Percentiles rank a stretch among this genome's conserved stretches.
Conservation (phyloP, 2,888 invertebrate species). For the Panopea generosa region DNA sequence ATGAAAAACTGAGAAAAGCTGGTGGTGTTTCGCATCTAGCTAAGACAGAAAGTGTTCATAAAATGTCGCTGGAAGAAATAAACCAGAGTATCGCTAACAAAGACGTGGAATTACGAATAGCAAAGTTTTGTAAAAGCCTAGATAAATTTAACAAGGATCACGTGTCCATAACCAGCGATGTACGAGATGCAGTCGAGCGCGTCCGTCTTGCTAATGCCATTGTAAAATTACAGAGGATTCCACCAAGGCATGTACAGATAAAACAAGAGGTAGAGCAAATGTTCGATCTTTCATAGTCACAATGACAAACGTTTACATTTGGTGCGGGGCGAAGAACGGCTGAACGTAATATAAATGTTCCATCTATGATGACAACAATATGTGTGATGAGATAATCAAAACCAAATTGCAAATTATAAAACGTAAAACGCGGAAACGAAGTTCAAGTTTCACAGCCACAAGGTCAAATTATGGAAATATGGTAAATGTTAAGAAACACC, state of each 20-base stretch:
- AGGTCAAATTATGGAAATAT: no score
- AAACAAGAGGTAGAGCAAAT: constrained; percentile 18
- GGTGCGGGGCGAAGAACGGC: no score
- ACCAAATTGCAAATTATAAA: no score
- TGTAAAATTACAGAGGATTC: background rate
- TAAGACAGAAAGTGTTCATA: background rate
- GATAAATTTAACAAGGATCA: constrained; percentile 46
- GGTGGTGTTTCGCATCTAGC: constrained; percentile 3
- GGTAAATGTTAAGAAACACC: no score
- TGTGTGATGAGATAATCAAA: no score
- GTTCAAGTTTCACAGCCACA: no score
- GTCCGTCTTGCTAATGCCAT: constrained; percentile 40
- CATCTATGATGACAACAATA: no score
- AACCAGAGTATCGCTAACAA: constrained; percentile 17
- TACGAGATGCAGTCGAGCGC: constrained; percentile 39
- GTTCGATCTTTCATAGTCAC: constrained; percentile 9
- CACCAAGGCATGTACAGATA: constrained; percentile 12
- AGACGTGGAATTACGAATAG: constrained; percentile 33
- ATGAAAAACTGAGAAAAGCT: constrained; percentile 27
- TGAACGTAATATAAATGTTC: no score
- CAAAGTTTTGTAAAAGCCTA: constrained; percentile 43
- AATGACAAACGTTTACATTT: no score
- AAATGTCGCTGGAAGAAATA: constrained; percentile 29
- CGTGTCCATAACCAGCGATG: constrained; percentile 29
- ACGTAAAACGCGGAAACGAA: no score